These are phyloP conservation scores for Rutpela maculata DNA, from an alignment of 2,888 invertebrate species.

Conservation along the genomic window DNA sequence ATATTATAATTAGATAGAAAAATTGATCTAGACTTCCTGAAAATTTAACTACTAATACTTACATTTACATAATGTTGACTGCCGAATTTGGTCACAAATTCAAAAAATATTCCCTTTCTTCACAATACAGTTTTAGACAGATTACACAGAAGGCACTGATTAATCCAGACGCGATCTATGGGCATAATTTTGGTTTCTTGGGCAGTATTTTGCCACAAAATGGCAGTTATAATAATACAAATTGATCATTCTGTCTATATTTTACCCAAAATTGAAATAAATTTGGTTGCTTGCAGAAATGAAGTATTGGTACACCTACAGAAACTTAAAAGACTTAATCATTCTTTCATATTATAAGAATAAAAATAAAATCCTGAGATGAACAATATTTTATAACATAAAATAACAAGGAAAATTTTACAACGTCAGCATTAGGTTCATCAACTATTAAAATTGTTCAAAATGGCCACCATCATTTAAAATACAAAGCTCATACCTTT, in stretches of 20 bases:
- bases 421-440: too few relatives aligned
- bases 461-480: too few relatives aligned
- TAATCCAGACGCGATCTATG: slow-evolving; percentile 63
- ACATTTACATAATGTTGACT: slow-evolving; percentile 59
- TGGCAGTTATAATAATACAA: slow-evolving; percentile 62
- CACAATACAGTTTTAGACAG: slow-evolving; percentile 61
- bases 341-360: too few relatives aligned
- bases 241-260: slow-evolving; percentile 34
- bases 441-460: too few relatives aligned
- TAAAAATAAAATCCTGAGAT: too few relatives aligned
- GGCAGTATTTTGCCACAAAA: slow-evolving; percentile 70
- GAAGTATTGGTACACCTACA: slow-evolving; percentile 1
- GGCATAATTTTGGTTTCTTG: slow-evolving; percentile 65
- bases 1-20: slow-evolving; percentile 62
- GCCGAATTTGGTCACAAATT: slow-evolving; percentile 67
- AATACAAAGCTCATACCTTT: too few relatives aligned
- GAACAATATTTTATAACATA: too few relatives aligned
- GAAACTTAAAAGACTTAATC: background rate
- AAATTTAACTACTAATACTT: slow-evolving; percentile 51
- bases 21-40: slow-evolving; percentile 67
- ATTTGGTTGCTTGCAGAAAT: slow-evolving; percentile 19
- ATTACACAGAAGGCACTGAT: slow-evolving; percentile 69
- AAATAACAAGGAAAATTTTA: too few relatives aligned
- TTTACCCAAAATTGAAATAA: slow-evolving; percentile 36
- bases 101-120: slow-evolving; percentile 67